Percentiles rank a stretch among this genome's conserved stretches.
These are phyloP conservation scores for Branchinecta lynchi DNA, from an alignment of 1,140 invertebrate species.

Conservation along the genomic window DNA sequence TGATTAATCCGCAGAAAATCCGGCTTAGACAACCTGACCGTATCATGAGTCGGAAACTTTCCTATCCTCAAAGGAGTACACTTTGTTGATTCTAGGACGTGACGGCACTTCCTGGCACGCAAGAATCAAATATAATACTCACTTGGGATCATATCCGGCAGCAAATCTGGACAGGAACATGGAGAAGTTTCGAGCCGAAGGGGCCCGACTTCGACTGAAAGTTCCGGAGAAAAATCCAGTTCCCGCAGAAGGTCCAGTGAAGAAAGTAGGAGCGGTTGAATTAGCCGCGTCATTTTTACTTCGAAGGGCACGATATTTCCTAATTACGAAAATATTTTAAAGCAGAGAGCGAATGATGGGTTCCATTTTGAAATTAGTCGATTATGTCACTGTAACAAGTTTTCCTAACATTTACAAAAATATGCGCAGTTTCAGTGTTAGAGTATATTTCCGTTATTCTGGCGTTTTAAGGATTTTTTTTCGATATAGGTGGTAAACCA, in stretches of 20 bases:
- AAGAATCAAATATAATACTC: slow-evolving; percentile 13
- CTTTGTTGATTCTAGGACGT: too few species aligned
- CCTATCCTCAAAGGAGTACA: too few species aligned
- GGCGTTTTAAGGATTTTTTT: too few species aligned
- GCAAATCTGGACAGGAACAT: slow-evolving; percentile 26
- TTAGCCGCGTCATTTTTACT: slow-evolving; percentile 47
- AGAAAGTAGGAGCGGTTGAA: slow-evolving; percentile 25
- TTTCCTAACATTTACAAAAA: too few species aligned
- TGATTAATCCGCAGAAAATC: too few species aligned
- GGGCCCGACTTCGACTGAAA: slow-evolving; percentile 13
- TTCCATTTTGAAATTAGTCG: background rate
- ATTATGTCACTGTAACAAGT: too few species aligned
- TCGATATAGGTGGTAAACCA: too few species aligned
- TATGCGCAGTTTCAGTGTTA: too few species aligned
- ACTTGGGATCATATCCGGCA: slow-evolving; percentile 28
- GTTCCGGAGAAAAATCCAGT: slow-evolving; percentile 11
- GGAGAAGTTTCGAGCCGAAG: slow-evolving; percentile 24
- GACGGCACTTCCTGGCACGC: too few species aligned
- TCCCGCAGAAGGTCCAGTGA: background rate
- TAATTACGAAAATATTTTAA: slow-evolving; percentile 25
- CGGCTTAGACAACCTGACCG: too few species aligned
- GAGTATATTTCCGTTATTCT: too few species aligned
- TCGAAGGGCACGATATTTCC: slow-evolving; percentile 49
- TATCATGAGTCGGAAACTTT: too few species aligned
- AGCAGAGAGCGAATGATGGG: background rate